Conservation (phyloP, 2,113 vertebrate genomes). For the Xyrauchen texanus region DNA sequence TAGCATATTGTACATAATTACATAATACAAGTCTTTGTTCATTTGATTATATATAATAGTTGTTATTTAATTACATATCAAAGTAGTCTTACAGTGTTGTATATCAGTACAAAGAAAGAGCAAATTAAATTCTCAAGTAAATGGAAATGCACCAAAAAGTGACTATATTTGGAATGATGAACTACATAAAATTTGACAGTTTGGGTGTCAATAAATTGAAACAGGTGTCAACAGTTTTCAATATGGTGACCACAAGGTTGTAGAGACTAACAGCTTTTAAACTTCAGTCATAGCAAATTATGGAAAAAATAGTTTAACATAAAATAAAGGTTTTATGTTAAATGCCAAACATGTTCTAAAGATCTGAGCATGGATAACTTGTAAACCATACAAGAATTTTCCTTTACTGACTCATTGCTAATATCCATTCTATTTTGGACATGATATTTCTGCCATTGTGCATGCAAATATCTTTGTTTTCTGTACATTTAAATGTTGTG, state of each 20-base stretch:
- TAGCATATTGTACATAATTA: not conserved
- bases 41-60: not conserved
- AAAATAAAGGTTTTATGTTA: not conserved
- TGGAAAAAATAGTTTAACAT: too few species aligned
- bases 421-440: not conserved
- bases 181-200: too few species aligned
- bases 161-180: not conserved
- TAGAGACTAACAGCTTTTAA: not conserved
- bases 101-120: too few species aligned
- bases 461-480: slow-evolving; percentile 29
- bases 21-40: not conserved
- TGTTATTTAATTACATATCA: not conserved
- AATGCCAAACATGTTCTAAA: slow-evolving; percentile 35
- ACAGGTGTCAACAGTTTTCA: not conserved
- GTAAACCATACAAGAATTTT: slow-evolving; percentile 3
- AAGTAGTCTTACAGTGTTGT: not conserved
- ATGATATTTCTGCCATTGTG: slow-evolving; percentile 8
- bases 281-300: not conserved
- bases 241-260: not conserved
- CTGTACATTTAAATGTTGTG: slow-evolving; percentile 33
- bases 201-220: not conserved
- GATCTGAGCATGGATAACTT: slow-evolving; percentile 6
- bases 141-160: not conserved
- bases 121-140: not conserved
- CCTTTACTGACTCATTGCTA: slow-evolving; percentile 1